These are phyloP conservation scores for Ctena decussata DNA, from an alignment of 2,888 invertebrate species.

Conservation along the genomic window DNA sequence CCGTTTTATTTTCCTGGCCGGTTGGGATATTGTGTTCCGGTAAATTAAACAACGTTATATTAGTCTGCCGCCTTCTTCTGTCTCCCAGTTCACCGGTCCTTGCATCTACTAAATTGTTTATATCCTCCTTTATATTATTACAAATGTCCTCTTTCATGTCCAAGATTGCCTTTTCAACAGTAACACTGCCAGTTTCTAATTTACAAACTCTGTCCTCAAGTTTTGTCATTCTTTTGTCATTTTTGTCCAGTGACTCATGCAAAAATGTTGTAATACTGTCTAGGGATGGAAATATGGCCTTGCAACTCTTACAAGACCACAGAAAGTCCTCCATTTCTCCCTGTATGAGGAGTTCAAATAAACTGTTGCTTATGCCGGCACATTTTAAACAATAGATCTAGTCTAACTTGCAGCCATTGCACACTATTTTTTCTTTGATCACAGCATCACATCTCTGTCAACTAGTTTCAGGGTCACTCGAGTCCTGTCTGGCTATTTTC, in stretches of 20 bases:
- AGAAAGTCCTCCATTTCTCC: constrained; percentile 6
- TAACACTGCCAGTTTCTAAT: background rate
- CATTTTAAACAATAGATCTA: too few relatives aligned
- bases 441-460: too few relatives aligned
- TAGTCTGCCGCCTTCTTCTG: background rate
- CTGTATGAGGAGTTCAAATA: background rate
- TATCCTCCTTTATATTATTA: background rate
- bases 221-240: background rate
- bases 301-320: background rate
- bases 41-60: background rate
- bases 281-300: background rate
- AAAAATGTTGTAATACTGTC: background rate
- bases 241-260: background rate
- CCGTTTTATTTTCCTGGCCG: background rate
- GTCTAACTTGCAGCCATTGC: too few relatives aligned
- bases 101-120: background rate
- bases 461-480: too few relatives aligned
- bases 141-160: background rate
- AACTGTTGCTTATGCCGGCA: too few relatives aligned
- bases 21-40: background rate
- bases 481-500: too few relatives aligned
- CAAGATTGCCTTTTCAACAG: background rate
- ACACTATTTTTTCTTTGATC: too few relatives aligned
- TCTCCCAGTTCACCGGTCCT: background rate
- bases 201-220: background rate